Evolutionary conservation across 2,797 vertebrate species (phyloP).

Genomic region (Euphonia xanthogaster): DNA sequence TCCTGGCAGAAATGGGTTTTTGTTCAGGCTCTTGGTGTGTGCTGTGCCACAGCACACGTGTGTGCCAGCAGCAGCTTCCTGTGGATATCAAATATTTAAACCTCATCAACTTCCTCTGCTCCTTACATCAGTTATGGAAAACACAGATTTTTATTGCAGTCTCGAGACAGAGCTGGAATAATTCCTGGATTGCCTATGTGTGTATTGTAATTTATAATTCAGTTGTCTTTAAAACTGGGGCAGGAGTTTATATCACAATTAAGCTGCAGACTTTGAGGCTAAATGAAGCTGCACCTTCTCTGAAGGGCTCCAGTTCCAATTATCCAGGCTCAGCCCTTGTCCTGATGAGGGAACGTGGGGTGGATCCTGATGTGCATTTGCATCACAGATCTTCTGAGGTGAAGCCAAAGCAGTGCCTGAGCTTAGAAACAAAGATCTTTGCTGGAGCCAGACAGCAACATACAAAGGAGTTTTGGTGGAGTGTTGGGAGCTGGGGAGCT

Average conservation of each 20-base stretch:
- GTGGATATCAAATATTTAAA: background rate
- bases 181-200: background rate
- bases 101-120: background rate
- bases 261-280: constrained; percentile 10
- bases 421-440: constrained; percentile 22
- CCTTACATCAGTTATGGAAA: background rate
- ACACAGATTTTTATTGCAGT: background rate
- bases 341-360: background rate
- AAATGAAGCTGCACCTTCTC: constrained; percentile 27
- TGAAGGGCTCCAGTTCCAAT: constrained; percentile 17
- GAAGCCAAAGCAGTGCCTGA: background rate
- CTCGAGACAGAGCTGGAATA: background rate
- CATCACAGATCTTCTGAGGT: background rate
- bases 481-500: background rate
- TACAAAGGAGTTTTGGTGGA: background rate
- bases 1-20: background rate
- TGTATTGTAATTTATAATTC: background rate
- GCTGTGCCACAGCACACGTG: background rate
- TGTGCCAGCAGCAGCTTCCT: background rate
- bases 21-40: background rate
- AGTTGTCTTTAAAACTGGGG: background rate
- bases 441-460: constrained; percentile 24
- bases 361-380: background rate
- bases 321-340: background rate
- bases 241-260: constrained; percentile 54